A percentile compares a stretch with the other conserved stretches of the same genome.
These are phyloP conservation scores for Myiotriccus ornatus DNA, from an alignment of 2,797 vertebrate species.

Conservation along the genomic window DNA sequence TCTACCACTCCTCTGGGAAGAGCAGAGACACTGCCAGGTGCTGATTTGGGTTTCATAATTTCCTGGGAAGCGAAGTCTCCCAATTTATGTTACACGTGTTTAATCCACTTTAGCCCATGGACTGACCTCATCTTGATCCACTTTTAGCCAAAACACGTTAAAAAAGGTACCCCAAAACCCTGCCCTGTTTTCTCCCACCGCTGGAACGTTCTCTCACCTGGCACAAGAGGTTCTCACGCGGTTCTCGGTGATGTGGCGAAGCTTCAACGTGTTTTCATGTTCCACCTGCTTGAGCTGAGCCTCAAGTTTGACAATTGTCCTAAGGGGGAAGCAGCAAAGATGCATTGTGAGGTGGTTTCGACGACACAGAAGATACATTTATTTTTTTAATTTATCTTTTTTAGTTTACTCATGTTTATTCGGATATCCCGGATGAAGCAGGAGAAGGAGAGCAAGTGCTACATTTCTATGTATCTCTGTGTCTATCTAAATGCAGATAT, in stretches of 20 bases:
- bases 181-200: background rate
- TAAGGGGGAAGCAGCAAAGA: conserved; percentile 63
- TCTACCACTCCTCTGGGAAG: background rate
- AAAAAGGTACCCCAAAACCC: background rate
- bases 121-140: background rate
- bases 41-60: background rate
- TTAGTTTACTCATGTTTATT: background rate
- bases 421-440: background rate
- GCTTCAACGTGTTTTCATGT: conserved; percentile 84
- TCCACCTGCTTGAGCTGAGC: conserved; percentile 94
- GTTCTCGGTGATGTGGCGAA: conserved; percentile 73
- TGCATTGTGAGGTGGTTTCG: background rate
- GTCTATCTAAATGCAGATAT: background rate
- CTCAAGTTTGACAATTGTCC: conserved; percentile 89
- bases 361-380: background rate
- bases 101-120: background rate
- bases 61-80: background rate
- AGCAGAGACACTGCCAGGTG: background rate
- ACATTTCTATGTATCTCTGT: background rate
- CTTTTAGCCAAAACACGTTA: background rate
- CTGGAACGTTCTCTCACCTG: conserved; percentile 74
- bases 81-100: background rate
- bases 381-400: background rate
- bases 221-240: conserved; percentile 76
- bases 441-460: background rate